Conservation (phyloP, 2,797 vertebrate species). For the Carduelis carduelis region DNA sequence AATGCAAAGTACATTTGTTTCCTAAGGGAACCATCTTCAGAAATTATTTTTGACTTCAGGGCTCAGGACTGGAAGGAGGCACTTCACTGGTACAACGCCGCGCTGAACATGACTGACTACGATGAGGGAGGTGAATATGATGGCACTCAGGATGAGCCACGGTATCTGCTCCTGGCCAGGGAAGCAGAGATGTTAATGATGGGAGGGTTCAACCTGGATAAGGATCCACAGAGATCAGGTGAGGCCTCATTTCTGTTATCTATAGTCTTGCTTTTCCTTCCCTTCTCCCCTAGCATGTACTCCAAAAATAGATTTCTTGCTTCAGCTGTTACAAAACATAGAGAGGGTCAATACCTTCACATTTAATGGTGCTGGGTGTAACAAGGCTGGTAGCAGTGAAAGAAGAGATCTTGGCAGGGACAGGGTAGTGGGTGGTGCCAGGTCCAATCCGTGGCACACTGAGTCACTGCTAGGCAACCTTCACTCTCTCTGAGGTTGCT, state of each 20-base stretch:
- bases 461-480: background rate
- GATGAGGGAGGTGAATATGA: conserved; percentile 96
- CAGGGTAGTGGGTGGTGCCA: background rate
- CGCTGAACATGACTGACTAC: conserved; percentile 87
- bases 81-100: conserved; percentile 85
- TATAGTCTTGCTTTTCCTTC: background rate
- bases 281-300: background rate
- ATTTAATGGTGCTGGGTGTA: background rate
- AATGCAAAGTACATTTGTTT: background rate
- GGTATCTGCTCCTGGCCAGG: conserved; percentile 86
- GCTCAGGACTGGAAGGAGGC: conserved; percentile 87
- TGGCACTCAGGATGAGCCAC: conserved; percentile 90
- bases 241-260: background rate
- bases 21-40: background rate
- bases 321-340: background rate
- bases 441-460: background rate
- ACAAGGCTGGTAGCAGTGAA: background rate
- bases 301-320: background rate
- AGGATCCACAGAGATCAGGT: conserved; percentile 91
- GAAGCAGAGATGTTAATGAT: conserved; percentile 87
- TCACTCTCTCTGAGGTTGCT: background rate
- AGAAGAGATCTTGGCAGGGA: background rate
- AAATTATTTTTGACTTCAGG: conserved; percentile 67
- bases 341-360: background rate
- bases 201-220: conserved; percentile 79